Evolutionary conservation across 2,113 vertebrate genomes (phyloP).

Genomic region (Peucedramus taeniatus): DNA sequence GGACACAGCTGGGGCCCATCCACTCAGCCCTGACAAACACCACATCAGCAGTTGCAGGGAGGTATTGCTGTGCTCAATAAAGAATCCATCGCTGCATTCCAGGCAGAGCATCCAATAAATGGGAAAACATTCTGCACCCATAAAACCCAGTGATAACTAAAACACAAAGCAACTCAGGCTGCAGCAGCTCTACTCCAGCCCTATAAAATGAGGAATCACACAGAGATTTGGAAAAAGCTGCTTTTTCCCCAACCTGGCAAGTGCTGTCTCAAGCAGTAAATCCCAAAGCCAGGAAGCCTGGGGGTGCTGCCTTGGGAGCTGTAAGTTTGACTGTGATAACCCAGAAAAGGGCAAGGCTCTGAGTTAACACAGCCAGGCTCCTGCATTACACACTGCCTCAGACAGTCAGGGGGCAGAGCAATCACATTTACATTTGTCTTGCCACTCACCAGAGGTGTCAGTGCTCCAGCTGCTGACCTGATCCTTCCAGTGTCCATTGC

Average conservation of each 20-base stretch:
- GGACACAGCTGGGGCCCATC: not conserved
- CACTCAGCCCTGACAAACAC: not conserved
- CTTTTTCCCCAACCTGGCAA: not conserved
- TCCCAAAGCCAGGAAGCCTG: not conserved
- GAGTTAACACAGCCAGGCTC: not conserved
- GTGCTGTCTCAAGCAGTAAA: not conserved
- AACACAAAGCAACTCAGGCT: not conserved
- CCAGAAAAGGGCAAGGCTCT: not conserved
- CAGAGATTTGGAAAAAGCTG: constrained; percentile 1
- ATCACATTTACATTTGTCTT: not conserved
- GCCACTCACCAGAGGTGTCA: not conserved
- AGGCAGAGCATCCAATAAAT: constrained; percentile 6
- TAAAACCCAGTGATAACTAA: constrained; percentile 26
- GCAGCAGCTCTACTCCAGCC: not conserved
- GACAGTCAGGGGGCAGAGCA: not conserved
- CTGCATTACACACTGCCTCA: not conserved
- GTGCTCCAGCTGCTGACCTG: not conserved
- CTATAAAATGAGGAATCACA: constrained; percentile 23
- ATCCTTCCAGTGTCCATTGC: not conserved
- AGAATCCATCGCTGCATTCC: not conserved
- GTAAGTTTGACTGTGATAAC: not conserved
- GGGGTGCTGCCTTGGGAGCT: not conserved
- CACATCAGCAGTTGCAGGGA: not conserved
- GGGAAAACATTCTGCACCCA: not conserved
- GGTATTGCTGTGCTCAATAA: not conserved